Evolutionary conservation across 1,140 invertebrate species (phyloP), one percentile per base, ranked within the genome.

Genomic region (Hypothenemus hampei): DNA sequence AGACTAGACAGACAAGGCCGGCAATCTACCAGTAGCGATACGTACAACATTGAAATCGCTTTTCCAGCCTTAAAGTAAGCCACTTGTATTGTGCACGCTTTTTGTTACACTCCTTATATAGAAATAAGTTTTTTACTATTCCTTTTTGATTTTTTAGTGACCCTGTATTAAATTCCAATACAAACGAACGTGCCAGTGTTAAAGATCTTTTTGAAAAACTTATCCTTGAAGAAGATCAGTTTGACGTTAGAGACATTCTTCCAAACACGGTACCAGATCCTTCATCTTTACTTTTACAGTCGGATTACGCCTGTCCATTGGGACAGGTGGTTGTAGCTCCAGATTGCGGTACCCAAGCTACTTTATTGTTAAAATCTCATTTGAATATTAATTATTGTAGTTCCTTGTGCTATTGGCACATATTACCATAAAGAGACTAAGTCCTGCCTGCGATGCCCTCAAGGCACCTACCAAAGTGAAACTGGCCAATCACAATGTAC

Each of bases 191-290:
- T 62, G 83, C 90, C 8, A 86, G 79, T 4, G 89, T 96, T 1
- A 84, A 92, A 67, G 74, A 80, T 47, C 73, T 96, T 21, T 74
- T 95, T 44, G 87, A 95, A 71, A 87, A 85, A 70, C 74, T 94
- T 0, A 93, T 96, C 57, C 77, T 94, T 6, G 91, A 95, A 75
- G 87, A 92, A 69, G 89, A 91, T 74, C 89, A 93, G 71, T 92
- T 95, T 68, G 90, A 93, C 65, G 91, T 96, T 1, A 81, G 89
- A 60, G 90, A 93, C 58, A 93, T 95, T 62, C 72, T 97, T 26
- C 93, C 94, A 7, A 97, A 96, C 65, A 96, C 93, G 0, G 83
- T 91, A 1, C 90, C 93, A 0, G 94, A 97, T 73, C 88, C 94
- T 41, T 87, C 89, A 3, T 94, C 91, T 13, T 73, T 97, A 24